These are phyloP conservation scores for Hemistola chrysoprasaria DNA, from an alignment of 2,888 invertebrate species.

Conservation along the genomic window DNA sequence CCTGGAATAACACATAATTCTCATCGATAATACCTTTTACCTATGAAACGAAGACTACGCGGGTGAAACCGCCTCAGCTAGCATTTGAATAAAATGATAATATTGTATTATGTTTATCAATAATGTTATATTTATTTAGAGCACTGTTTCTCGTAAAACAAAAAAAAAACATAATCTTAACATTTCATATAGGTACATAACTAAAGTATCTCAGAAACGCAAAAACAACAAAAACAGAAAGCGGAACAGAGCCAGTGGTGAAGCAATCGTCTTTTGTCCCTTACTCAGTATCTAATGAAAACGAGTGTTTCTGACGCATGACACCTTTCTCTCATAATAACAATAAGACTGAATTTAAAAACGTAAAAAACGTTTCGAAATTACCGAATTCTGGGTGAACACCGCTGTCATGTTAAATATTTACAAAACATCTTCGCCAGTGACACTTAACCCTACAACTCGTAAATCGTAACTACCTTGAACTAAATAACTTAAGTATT, in stretches of 20 bases:
- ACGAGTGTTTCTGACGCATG: slow-evolving; percentile 21
- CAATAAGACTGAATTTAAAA: slow-evolving; percentile 16
- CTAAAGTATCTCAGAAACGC: too few relatives aligned
- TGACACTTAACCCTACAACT: not conserved
- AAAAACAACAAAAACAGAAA: not conserved
- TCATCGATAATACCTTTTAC: too few relatives aligned
- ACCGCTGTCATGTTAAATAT: not conserved
- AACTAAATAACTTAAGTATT: slow-evolving; percentile 16
- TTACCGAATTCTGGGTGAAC: slow-evolving; percentile 14
- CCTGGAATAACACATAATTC: too few relatives aligned
- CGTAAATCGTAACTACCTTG: slow-evolving; percentile 17
- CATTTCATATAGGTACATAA: too few relatives aligned
- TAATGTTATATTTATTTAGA: too few relatives aligned
- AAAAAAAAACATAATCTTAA: too few relatives aligned
- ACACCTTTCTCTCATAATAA: slow-evolving; percentile 20
- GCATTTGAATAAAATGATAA: too few relatives aligned
- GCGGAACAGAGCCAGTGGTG: slow-evolving; percentile 7
- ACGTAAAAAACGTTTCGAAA: slow-evolving; percentile 13
- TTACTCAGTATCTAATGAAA: slow-evolving; percentile 26
- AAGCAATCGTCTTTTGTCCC: slow-evolving; percentile 13
- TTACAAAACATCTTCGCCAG: too few relatives aligned
- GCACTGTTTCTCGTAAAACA: too few relatives aligned
- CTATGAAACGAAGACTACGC: too few relatives aligned
- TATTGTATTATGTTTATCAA: too few relatives aligned
- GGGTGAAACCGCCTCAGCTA: too few relatives aligned